Conservation (phyloP, 2,888 invertebrate genomes). For the Aromia moschata region DNA sequence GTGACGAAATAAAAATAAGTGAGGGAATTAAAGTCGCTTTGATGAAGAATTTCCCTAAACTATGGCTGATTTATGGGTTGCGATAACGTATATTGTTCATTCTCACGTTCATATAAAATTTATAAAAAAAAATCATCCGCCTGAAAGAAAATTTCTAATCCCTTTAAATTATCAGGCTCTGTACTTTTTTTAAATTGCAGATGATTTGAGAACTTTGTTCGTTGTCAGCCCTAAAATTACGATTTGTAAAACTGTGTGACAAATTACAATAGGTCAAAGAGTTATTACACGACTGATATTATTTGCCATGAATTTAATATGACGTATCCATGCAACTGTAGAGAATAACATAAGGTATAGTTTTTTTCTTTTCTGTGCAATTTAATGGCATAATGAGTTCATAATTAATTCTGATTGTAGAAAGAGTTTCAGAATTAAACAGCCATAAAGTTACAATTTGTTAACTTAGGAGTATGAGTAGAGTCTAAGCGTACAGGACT, state of each 20-base stretch:
- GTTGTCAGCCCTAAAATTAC: background rate
- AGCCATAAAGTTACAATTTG: too few species aligned
- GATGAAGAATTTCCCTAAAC: slow-evolving; percentile 38
- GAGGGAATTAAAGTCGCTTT: slow-evolving; percentile 38
- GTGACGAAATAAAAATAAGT: slow-evolving; percentile 35
- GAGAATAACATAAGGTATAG: too few species aligned
- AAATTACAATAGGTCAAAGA: too few species aligned
- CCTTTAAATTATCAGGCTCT: background rate
- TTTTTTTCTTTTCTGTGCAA: too few species aligned
- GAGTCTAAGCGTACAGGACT: too few species aligned
- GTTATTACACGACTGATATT: too few species aligned
- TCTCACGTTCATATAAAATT: slow-evolving; percentile 39
- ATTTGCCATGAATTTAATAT: too few species aligned
- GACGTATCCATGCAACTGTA: too few species aligned
- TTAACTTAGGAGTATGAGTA: too few species aligned
- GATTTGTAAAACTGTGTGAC: background rate
- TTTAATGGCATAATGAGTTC: too few species aligned
- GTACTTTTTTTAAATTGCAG: background rate
- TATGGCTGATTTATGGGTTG: slow-evolving; percentile 35
- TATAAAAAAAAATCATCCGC: slow-evolving; percentile 25
- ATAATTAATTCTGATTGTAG: too few species aligned
- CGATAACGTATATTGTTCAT: slow-evolving; percentile 34
- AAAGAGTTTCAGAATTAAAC: too few species aligned
- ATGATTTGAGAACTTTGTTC: background rate
- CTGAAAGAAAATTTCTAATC: background rate